A percentile compares a stretch with the other conserved stretches of the same genome.
Conservation (phyloP, 1,140 invertebrate species). For the Zaprionus ornatus region DNA sequence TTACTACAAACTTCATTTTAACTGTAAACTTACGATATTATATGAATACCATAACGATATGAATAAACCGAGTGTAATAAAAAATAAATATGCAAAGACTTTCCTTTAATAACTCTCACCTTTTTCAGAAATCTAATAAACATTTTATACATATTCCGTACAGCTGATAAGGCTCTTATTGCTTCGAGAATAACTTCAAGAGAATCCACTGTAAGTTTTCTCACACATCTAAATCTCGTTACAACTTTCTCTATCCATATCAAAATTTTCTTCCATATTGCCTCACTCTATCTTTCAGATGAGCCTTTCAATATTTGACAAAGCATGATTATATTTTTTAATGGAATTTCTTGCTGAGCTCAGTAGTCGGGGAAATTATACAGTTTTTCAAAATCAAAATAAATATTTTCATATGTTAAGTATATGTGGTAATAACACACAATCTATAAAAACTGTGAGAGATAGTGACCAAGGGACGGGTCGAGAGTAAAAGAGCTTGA, state of each 20-base stretch:
- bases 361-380: background rate
- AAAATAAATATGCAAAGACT: background rate
- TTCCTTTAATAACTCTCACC: background rate
- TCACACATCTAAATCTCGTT: no score
- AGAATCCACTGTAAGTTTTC: no score
- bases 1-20: conserved; percentile 42
- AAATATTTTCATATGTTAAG: background rate
- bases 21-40: conserved; percentile 43
- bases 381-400: background rate
- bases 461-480: background rate
- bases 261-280: background rate
- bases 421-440: background rate
- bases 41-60: conserved; percentile 27
- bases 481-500: background rate
- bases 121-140: background rate
- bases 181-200: no score
- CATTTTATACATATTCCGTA: background rate
- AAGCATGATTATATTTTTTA: no score
- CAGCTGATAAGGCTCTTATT: no score
- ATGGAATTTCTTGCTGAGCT: background rate
- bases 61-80: conserved; percentile 42
- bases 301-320: background rate
- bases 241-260: no score
- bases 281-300: background rate
- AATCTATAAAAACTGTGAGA: background rate